A percentile compares a stretch with the other conserved stretches of the same genome.
These are phyloP conservation scores for Habrosyne pyritoides DNA, from an alignment of 2,888 invertebrate genomes.

Conservation along the genomic window DNA sequence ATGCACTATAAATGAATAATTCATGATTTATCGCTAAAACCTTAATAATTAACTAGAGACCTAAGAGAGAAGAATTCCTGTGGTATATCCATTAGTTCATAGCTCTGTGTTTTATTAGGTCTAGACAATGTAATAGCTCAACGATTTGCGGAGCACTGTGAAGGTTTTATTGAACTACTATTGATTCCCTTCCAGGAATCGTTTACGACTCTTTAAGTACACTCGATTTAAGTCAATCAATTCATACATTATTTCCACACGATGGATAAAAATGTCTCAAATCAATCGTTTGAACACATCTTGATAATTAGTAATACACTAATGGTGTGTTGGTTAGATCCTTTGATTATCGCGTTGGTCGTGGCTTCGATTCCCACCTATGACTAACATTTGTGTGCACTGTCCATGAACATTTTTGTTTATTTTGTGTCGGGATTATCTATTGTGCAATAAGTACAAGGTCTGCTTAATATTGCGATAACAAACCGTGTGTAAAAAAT, in stretches of 20 bases:
- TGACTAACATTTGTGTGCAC: too few species aligned
- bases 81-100: slow-evolving; percentile 35
- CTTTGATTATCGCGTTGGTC: too few species aligned
- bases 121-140: slow-evolving; percentile 63
- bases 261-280: slow-evolving; percentile 5
- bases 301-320: background rate
- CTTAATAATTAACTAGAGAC: background rate
- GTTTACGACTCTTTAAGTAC: slow-evolving; percentile 34
- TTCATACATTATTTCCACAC: slow-evolving; percentile 13
- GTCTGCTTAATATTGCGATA: slow-evolving; percentile 48
- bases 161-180: slow-evolving; percentile 55
- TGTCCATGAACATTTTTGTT: too few species aligned
- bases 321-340: background rate
- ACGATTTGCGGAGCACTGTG: slow-evolving; percentile 45
- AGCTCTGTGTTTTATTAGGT: slow-evolving; percentile 51
- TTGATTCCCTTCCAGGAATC: slow-evolving; percentile 44
- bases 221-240: slow-evolving; percentile 35
- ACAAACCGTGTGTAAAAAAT: too few species aligned
- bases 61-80: background rate
- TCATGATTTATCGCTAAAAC: background rate
- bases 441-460: too few species aligned
- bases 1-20: background rate
- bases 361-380: too few species aligned
- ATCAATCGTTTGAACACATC: slow-evolving; percentile 6
- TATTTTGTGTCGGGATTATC: too few species aligned